phyloP scores from a whole-genome alignment of 2,113 vertebrate species.

The Neotoma lepida region DNA sequence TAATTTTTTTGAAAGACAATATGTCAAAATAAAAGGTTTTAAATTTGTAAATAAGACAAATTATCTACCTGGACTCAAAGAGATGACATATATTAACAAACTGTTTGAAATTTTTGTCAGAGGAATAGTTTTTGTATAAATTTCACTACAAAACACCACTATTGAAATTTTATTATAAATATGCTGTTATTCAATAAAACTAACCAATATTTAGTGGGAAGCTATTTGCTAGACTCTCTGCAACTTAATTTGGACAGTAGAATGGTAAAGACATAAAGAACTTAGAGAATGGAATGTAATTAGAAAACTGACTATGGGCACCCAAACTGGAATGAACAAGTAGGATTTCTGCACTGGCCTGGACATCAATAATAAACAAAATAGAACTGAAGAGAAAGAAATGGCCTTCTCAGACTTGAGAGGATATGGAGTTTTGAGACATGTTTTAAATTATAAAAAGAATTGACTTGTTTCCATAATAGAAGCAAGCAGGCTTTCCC shows the following conservation, averaged over 20 bases:
- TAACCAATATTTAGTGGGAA: neutral
- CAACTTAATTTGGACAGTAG: neutral
- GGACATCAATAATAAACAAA: neutral
- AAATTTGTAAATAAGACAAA: neutral
- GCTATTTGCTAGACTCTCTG: neutral
- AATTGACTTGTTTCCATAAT: neutral
- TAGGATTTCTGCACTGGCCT: neutral
- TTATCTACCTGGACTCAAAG: neutral
- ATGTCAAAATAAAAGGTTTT: neutral
- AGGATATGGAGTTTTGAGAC: neutral
- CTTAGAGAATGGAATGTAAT: neutral
- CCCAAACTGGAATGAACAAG: neutral
- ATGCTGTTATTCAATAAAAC: neutral
- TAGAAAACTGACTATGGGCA: neutral
- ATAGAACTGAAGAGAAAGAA: neutral
- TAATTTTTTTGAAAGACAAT: neutral
- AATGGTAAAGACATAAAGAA: neutral
- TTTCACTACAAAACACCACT: neutral
- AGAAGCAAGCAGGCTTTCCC: neutral
- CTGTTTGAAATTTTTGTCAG: neutral
- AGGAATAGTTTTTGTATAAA: neutral
- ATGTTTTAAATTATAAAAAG: conserved; percentile 40
- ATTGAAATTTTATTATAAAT: conserved; percentile 2
- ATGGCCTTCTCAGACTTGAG: neutral
- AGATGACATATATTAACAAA: neutral